phyloP scores from a whole-genome alignment of 2,113 vertebrate species.

The Myotis davidii region DNA sequence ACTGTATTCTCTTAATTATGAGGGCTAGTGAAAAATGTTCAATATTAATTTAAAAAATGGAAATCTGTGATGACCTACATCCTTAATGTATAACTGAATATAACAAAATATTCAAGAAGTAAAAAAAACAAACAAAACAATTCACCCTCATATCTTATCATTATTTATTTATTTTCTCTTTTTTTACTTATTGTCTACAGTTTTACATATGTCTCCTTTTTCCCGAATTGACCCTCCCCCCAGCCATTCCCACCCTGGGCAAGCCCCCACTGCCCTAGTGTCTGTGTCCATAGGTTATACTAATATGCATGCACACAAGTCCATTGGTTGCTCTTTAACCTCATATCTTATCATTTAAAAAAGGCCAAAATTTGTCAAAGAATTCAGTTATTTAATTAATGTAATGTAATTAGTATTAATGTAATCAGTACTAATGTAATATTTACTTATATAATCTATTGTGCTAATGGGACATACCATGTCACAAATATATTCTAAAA shows the following conservation, averaged over 20 bases:
- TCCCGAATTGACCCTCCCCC: too few relatives aligned
- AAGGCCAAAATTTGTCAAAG: neutral
- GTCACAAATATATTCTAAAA: neutral
- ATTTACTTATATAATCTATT: neutral
- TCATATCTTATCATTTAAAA: neutral
- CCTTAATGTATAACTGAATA: neutral
- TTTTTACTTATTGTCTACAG: too few relatives aligned
- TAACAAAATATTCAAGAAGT: slow-evolving; percentile 31
- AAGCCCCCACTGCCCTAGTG: too few relatives aligned
- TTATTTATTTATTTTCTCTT: neutral
- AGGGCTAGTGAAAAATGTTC: neutral
- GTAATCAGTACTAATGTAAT: neutral
- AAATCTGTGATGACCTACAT: neutral
- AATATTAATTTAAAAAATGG: neutral
- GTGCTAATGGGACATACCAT: neutral
- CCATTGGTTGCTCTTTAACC: too few relatives aligned
- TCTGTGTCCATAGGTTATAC: too few relatives aligned
- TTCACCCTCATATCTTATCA: slow-evolving; percentile 13
- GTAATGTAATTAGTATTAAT: too few relatives aligned
- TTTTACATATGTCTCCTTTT: too few relatives aligned
- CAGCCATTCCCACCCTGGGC: too few relatives aligned
- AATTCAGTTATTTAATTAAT: slow-evolving; percentile 40
- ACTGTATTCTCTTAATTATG: neutral
- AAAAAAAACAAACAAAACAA: slow-evolving; percentile 27
- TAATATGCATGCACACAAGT: too few relatives aligned